Percentiles rank a stretch among this genome's conserved stretches.
These are phyloP conservation scores for Taxidea taxus DNA, from an alignment of 2,113 vertebrate species.

Conservation along the genomic window DNA sequence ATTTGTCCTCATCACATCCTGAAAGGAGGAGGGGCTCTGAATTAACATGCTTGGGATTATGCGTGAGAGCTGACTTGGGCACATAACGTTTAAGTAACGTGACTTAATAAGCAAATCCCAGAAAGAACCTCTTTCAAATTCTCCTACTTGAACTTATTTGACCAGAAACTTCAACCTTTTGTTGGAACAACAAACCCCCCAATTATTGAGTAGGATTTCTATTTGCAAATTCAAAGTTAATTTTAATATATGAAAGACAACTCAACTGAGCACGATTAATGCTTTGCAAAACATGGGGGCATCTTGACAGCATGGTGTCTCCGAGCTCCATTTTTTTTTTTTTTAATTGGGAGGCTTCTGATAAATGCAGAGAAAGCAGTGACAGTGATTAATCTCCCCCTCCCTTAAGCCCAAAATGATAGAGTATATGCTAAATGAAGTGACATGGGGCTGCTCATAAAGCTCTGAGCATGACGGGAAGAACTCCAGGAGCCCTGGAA, in stretches of 20 bases:
- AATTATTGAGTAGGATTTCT: neutral
- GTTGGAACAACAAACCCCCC: neutral
- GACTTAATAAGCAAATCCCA: neutral
- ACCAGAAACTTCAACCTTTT: neutral
- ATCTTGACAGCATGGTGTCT: neutral
- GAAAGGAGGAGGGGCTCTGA: neutral
- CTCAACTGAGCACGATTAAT: neutral
- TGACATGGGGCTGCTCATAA: neutral
- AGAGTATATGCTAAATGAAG: conserved; percentile 42
- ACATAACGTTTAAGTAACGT: neutral
- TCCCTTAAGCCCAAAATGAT: neutral
- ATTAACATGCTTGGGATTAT: neutral
- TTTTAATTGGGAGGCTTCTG: neutral
- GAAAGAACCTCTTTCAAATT: neutral
- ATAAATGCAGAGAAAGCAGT: neutral
- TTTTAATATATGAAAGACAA: neutral
- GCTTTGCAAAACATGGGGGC: neutral
- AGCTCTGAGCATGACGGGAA: neutral
- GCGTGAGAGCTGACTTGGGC: neutral
- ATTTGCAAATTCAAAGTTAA: conserved; percentile 14
- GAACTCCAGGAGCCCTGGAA: neutral
- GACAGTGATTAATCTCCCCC: neutral
- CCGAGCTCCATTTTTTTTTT: neutral
- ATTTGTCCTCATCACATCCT: neutral
- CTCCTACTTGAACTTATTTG: neutral